These are phyloP conservation scores for Drosophila leonis DNA, from an alignment of 2,888 invertebrate genomes.

Conservation along the genomic window DNA sequence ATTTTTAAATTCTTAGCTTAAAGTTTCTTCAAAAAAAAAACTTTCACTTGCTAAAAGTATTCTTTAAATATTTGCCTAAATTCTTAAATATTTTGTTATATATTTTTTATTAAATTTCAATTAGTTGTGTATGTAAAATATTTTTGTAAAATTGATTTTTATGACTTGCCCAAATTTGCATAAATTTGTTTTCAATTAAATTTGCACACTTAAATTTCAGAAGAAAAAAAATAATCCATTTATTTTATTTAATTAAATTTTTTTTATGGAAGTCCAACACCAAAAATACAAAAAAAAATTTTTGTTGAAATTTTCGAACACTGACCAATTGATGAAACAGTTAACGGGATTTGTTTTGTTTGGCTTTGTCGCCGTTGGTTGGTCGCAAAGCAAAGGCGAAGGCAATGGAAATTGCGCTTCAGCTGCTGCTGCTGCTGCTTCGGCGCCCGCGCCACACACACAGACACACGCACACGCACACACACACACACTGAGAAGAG, in stretches of 20 bases:
- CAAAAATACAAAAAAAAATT: constrained; percentile 28
- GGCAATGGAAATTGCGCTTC: constrained; percentile 31
- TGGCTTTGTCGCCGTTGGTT: constrained; percentile 33
- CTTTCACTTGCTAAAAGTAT: background rate
- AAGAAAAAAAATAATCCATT: background rate
- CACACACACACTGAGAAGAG: constrained; percentile 38
- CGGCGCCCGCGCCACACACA: constrained; percentile 48
- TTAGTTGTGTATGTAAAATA: background rate
- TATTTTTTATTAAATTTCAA: background rate
- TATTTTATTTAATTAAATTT: constrained; percentile 9
- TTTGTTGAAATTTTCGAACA: constrained; percentile 9
- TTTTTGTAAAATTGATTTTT: background rate
- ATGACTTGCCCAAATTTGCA: constrained; percentile 6
- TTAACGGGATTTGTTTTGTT: constrained; percentile 37
- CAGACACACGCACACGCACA: background rate
- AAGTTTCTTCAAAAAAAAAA: background rate
- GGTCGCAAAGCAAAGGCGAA: constrained; percentile 25
- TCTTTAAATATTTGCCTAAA: background rate
- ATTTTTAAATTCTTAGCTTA: background rate
- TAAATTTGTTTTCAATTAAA: background rate
- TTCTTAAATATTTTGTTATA: background rate
- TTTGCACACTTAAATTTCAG: constrained; percentile 4
- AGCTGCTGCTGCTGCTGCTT: constrained; percentile 37
- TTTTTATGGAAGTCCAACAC: constrained; percentile 12
- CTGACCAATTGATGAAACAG: constrained; percentile 31